Evolutionary conservation across 2,797 vertebrate genomes (phyloP).

Genomic region (Prunella strophiata): DNA sequence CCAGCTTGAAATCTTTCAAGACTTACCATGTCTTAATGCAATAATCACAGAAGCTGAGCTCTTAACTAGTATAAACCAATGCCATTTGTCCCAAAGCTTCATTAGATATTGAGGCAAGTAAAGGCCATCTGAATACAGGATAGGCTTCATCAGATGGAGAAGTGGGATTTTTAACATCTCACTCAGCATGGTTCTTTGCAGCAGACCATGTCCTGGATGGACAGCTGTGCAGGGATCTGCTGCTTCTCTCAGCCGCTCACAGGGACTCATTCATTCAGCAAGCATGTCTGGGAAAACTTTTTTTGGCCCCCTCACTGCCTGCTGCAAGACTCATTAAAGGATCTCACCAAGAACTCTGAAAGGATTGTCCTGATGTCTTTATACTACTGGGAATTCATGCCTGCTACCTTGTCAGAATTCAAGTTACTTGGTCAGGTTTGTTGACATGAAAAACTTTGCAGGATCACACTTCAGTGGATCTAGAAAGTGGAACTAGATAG

Average conservation of each 20-base stretch:
- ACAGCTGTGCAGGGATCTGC: not conserved
- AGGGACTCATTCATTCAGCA: not conserved
- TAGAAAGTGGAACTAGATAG: not conserved
- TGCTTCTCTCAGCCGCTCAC: not conserved
- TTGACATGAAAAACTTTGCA: not conserved
- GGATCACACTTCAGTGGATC: not conserved
- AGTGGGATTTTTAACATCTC: not conserved
- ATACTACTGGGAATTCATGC: fast-evolving
- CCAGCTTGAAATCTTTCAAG: not conserved
- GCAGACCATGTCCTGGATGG: not conserved
- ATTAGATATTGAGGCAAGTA: not conserved
- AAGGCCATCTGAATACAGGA: not conserved
- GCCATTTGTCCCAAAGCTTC: not conserved
- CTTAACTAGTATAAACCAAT: not conserved
- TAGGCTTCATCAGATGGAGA: not conserved
- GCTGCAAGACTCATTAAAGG: not conserved
- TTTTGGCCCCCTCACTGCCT: not conserved
- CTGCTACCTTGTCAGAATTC: not conserved
- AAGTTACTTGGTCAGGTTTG: not conserved
- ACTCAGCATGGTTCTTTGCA: not conserved
- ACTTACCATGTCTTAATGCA: not conserved
- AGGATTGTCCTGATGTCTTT: not conserved
- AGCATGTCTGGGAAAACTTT: not conserved
- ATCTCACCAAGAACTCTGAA: not conserved
- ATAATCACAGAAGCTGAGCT: not conserved